Evolutionary conservation across 2,797 vertebrate genomes (phyloP), one percentile per base, ranked within the genome.

Genomic region (Myotis findleyi): DNA sequence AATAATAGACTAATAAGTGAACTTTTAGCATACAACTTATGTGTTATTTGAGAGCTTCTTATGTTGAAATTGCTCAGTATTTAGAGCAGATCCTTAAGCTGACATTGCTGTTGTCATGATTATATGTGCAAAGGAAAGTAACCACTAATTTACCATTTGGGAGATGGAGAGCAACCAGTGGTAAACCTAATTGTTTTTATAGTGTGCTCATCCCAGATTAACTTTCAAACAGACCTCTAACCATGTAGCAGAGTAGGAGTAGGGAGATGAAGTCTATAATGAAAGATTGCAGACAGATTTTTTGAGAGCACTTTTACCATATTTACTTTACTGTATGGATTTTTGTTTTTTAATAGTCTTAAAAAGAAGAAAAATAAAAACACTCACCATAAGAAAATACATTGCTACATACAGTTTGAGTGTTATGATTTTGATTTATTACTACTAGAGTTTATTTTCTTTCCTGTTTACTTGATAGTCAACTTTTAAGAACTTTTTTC

Each of bases 401-500:
- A 12, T 36, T 75, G 33, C 36, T 66, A 1, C 6, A 2, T 6
- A 72, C 4, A 25, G 0, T 36, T 51, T 47, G 20, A 21, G 23
- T 47, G 13, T 86, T 66, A 73, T 41, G 25, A 16, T 69, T 84
- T 51, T 33, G 21, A 30, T 85, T 82, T 53, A 41, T 55, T 73
- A 47, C 7, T 57, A 0, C 33, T 33, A 20, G 62, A 75, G 68
- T 55, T 59, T 21, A 21, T 53, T 73, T 73, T 51, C 55, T 76
- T 41, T 47, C 55, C 38, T 79, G 0, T 68, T 80, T 41, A 57
- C 30, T 59, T 69, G 25, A 1, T 66, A 66, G 85, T 57, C 44
- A 62, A 3, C 86, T 82, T 55, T 76, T 76, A 80, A 82, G 64
- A 91, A 20, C 23, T 57, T 53, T 68, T 77, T 93, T 92, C 77